Evolutionary conservation across 2,888 invertebrate genomes (phyloP).

Genomic region (Coenonympha arcania): DNA sequence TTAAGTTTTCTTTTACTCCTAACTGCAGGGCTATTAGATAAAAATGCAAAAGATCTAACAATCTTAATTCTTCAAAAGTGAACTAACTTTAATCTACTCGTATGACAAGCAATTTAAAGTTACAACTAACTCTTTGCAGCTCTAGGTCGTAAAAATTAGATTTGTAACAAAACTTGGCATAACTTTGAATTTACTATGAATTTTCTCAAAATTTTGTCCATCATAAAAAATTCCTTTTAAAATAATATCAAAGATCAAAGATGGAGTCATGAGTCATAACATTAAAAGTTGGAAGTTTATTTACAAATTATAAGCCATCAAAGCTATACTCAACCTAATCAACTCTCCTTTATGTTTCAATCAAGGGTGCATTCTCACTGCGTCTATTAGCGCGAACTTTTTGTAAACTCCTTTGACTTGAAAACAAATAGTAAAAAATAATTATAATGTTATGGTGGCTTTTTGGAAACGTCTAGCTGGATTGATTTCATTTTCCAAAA

Average conservation of each 20-base stretch:
- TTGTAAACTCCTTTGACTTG: not conserved
- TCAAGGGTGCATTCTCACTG: not conserved
- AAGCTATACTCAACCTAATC: not conserved
- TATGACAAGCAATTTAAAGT: not conserved
- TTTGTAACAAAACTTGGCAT: not conserved
- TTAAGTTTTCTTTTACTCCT: too few relatives aligned
- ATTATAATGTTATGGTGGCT: too few relatives aligned
- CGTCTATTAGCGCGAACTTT: not conserved
- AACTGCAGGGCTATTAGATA: too few relatives aligned
- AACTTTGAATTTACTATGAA: not conserved
- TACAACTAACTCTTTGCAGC: not conserved
- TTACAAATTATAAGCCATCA: not conserved
- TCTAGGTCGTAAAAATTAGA: not conserved
- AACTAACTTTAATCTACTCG: not conserved
- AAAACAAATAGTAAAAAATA: too few relatives aligned
- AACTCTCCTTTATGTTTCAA: not conserved
- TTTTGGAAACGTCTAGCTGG: too few relatives aligned
- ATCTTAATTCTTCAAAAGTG: not conserved
- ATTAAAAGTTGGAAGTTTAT: not conserved
- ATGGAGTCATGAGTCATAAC: not conserved
- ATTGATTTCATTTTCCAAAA: too few relatives aligned
- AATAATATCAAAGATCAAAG: not conserved
- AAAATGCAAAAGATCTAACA: not conserved
- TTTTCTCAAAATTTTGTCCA: not conserved
- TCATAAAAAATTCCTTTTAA: not conserved